phyloP scores from a whole-genome alignment of 1,140 invertebrate species.

The Eumaeus atala region DNA sequence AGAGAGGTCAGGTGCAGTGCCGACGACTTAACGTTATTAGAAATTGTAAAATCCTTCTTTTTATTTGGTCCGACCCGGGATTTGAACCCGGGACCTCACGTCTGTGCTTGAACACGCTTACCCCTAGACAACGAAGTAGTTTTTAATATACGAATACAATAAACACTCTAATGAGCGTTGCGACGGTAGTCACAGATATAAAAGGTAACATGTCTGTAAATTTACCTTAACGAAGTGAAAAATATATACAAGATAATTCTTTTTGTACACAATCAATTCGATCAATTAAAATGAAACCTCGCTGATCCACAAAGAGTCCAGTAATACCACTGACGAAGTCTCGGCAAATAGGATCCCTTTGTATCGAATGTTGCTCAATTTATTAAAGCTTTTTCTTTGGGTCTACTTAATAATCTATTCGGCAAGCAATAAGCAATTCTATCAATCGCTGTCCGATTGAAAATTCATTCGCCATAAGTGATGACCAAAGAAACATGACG shows the following conservation, averaged over 20 bases:
- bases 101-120: too few species aligned
- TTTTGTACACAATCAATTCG: constrained; percentile 2
- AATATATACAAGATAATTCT: background rate
- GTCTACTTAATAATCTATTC: constrained; percentile 63
- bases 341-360: constrained; percentile 51
- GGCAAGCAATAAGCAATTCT: constrained; percentile 47
- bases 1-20: too few species aligned
- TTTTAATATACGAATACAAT: too few species aligned
- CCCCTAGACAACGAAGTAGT: too few species aligned
- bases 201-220: too few species aligned
- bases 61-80: too few species aligned
- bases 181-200: too few species aligned
- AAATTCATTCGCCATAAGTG: constrained; percentile 60
- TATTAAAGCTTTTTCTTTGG: constrained; percentile 56
- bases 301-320: constrained; percentile 26
- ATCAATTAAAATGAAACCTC: constrained; percentile 15
- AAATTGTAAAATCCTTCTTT: too few species aligned
- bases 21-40: too few species aligned
- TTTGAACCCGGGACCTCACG: too few species aligned
- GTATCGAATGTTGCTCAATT: constrained; percentile 54
- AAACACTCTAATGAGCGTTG: too few species aligned
- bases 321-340: constrained; percentile 46
- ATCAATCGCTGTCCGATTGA: constrained; percentile 62
- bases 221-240: too few species aligned
- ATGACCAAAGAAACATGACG: constrained; percentile 60